Evolutionary conservation across 1,140 invertebrate genomes (phyloP), one percentile per base, ranked within the genome.

Genomic region (Parapsyche elsis): DNA sequence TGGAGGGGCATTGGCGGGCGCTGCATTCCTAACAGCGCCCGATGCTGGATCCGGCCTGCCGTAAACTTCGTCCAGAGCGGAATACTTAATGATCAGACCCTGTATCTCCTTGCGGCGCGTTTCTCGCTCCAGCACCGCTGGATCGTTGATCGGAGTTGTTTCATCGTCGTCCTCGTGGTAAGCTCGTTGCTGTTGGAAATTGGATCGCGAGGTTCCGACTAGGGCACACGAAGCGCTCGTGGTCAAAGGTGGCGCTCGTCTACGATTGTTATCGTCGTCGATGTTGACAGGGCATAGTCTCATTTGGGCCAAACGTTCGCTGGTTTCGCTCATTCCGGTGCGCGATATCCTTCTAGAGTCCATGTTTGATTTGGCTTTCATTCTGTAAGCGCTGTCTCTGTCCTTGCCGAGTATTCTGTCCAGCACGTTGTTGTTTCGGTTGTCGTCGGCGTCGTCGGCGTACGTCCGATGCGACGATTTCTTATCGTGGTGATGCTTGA

Each of bases 61-160:
- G 85, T 92, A 92, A 30, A 91, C 89, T 78, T 94, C 93, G 75
- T 94, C 94, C 74, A 94, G 86, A 16, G 92, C 91, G 0, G 93
- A 91, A 85, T 95, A 95, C 82, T 94, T 95, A 88, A 93, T 90
- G 53, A 95, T 94, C 9, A 95, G 87, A 80, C 92, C 92, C 85
- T 94, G 93, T 9, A 96, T 95, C 84, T 96, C 94, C 81, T 95
- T 95, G 2, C 94, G 90, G 81, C 92, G 92, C 14, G 92, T 92
- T 85, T 94, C 93, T 21, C 94, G 89, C 78, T 95, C 94, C 76
- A 89, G 89, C 9, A 94, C 87, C 7, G 90, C 88, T 0, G 89
- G 89, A 84, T 91, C 90, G 30, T 88, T 88, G 5, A 89, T 88
- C 0, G 89, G 89, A 0, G 90, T 89, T 76, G 89, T 90, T 38